These are phyloP conservation scores for Cactoblastis cactorum DNA, from an alignment of 2,888 invertebrate genomes.

Conservation along the genomic window DNA sequence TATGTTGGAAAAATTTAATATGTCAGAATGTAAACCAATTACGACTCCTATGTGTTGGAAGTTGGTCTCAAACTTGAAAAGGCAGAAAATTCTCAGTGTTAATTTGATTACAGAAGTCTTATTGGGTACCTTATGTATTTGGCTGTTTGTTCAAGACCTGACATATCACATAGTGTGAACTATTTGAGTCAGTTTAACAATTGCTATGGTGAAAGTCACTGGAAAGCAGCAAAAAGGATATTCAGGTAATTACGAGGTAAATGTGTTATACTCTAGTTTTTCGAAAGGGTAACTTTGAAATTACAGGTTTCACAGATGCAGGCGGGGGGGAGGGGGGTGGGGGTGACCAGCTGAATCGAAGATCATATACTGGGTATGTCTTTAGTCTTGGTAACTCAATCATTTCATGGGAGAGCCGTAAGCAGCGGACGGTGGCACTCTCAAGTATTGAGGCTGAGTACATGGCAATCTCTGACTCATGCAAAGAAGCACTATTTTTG, in stretches of 20 bases:
- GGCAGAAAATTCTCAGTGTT: background rate
- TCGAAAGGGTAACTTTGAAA: too few species aligned
- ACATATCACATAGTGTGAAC: constrained; percentile 1
- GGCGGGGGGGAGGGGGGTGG: background rate
- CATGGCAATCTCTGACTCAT: background rate
- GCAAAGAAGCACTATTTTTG: background rate
- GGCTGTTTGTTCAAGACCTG: constrained; percentile 1
- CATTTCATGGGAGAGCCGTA: constrained; percentile 8
- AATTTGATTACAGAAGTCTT: background rate
- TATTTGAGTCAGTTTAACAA: constrained; percentile 2
- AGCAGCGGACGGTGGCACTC: constrained; percentile 5
- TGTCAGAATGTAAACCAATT: constrained; percentile 3
- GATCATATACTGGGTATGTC: constrained; percentile 5
- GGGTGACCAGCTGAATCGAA: too few species aligned
- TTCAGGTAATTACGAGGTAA: constrained; percentile 4
- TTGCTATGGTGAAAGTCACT: background rate
- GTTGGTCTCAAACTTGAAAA: constrained; percentile 6
- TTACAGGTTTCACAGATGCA: too few species aligned
- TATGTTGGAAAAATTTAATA: background rate
- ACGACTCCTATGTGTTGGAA: constrained; percentile 5
- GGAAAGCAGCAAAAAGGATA: constrained; percentile 4
- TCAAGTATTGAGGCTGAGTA: too few species aligned
- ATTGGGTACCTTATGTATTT: background rate
- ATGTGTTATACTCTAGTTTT: background rate
- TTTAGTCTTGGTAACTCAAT: constrained; percentile 1